Conservation (phyloP, 2,888 invertebrate genomes). For the Fragum sueziense region DNA sequence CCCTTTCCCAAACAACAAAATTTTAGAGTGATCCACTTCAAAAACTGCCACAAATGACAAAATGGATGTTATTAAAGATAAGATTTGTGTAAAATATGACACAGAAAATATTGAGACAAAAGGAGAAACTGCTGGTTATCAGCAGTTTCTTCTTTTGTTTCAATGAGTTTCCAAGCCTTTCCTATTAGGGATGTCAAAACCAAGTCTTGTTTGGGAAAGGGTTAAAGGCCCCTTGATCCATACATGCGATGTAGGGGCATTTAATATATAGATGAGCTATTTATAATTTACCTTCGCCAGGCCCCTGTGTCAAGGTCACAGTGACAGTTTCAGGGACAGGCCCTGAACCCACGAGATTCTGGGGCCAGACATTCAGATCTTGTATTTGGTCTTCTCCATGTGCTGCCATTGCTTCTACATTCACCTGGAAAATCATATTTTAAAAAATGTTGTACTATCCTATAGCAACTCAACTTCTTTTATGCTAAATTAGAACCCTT, state of each 20-base stretch:
- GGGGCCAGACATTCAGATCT: constrained; percentile 43
- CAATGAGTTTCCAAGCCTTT: background rate
- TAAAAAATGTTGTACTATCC: too few species aligned
- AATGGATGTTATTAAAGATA: too few species aligned
- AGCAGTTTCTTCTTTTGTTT: background rate
- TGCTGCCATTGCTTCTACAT: constrained; percentile 65
- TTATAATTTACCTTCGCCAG: constrained; percentile 74
- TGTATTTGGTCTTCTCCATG: constrained; percentile 45
- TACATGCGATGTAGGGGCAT: background rate
- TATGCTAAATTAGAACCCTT: too few species aligned
- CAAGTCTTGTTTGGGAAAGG: too few species aligned
- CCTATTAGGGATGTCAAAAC: too few species aligned
- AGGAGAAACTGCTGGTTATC: background rate
- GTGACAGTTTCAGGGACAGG: constrained; percentile 81
- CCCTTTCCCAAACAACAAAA: too few species aligned
- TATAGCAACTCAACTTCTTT: too few species aligned
- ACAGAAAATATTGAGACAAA: background rate
- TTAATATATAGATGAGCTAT: background rate
- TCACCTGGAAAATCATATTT: constrained; percentile 56
- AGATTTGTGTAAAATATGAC: too few species aligned
- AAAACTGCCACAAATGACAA: too few species aligned
- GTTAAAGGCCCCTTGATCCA: too few species aligned
- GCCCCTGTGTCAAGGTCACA: constrained; percentile 80
- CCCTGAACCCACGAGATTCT: constrained; percentile 28
- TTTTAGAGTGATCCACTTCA: too few species aligned